Evolutionary conservation across 2,797 vertebrate species (phyloP), one percentile per base, ranked within the genome.

Genomic region (Coregonus ussuriensis): DNA sequence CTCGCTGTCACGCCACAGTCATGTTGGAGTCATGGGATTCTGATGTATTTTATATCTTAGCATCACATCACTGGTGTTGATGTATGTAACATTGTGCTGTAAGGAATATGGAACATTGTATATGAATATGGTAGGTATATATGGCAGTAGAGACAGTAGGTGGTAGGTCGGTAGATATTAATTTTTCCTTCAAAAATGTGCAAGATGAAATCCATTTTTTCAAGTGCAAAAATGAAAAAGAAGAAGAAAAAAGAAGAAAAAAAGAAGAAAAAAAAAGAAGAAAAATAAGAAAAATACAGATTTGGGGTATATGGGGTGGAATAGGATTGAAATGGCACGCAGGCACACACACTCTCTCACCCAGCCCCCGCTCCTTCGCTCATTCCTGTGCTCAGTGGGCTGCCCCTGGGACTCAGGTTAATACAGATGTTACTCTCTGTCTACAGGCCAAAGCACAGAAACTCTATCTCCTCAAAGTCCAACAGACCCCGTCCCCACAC

Each of bases 361-460:
- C 14, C 51, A 25, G 25, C n/a, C 37, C n/a, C 37, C 4, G 29
- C 21, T 35, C 74, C 87, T 94, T 84, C 87, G 93, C 82, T 83
- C 96, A 97, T 98, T 98, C 97, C 96, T 96, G 93, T 91, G 84
- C 93, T 85, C 93, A 92, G 92, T 91, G 91, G 93, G 95, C 93
- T 92, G 93, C 95, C 93, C 9, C 78, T 96, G 95, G 95, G 95
- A 91, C 94, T 95, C 94, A 96, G 96, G 95, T 96, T 96, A 97
- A 97, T 97, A 95, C 95, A 97, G 97, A 98, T 97, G 96, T 97
- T 96, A 96, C 95, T 93, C 93, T 92, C 93, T 93, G 94, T 93
- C 91, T 95, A 91, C 91, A 91, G 93, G 91, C 94, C 92, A 91
- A 88, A 92, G 94, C 92, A 89, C 91, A 93, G 91, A 90, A 91